Evolutionary conservation across 2,888 invertebrate species (phyloP).

Genomic region (Neoascia interrupta): DNA sequence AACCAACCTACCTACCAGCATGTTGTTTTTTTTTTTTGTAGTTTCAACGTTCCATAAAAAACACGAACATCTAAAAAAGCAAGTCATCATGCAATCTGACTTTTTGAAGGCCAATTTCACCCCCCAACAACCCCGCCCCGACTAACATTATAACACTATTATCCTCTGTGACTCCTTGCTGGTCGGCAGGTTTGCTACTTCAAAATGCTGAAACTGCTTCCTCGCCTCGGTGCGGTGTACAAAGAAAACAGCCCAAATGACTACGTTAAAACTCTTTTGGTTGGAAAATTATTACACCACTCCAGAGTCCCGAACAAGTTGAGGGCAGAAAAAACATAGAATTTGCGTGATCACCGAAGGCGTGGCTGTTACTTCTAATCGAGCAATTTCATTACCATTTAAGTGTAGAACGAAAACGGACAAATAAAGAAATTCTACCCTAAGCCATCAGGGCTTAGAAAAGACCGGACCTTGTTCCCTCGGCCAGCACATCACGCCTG

Average conservation of each 20-base stretch:
- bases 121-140: slow-evolving; percentile 20
- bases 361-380: slow-evolving; percentile 70
- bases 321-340: slow-evolving; percentile 59
- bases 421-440: slow-evolving; percentile 34
- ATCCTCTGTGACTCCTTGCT: slow-evolving; percentile 31
- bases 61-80: slow-evolving; percentile 51
- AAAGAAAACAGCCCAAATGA: slow-evolving; percentile 43
- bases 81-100: slow-evolving; percentile 67
- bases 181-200: no score
- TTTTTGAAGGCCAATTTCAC: slow-evolving; percentile 52
- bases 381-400: slow-evolving; percentile 70
- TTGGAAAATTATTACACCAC: slow-evolving; percentile 67
- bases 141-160: slow-evolving; percentile 54
- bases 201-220: background rate
- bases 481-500: slow-evolving; percentile 19
- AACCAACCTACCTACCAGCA: no score
- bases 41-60: slow-evolving; percentile 40
- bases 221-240: slow-evolving; percentile 17
- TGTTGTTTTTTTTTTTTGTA: slow-evolving; percentile 29
- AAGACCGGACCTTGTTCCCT: slow-evolving; percentile 27
- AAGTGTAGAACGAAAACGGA: slow-evolving; percentile 51
- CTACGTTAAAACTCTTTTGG: slow-evolving; percentile 60
- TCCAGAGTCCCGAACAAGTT: slow-evolving; percentile 38
- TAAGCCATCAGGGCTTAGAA: slow-evolving; percentile 29
- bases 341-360: slow-evolving; percentile 71